Evolutionary conservation across 2,888 invertebrate species (phyloP).

Genomic region (Scaptomyza reducta): DNA sequence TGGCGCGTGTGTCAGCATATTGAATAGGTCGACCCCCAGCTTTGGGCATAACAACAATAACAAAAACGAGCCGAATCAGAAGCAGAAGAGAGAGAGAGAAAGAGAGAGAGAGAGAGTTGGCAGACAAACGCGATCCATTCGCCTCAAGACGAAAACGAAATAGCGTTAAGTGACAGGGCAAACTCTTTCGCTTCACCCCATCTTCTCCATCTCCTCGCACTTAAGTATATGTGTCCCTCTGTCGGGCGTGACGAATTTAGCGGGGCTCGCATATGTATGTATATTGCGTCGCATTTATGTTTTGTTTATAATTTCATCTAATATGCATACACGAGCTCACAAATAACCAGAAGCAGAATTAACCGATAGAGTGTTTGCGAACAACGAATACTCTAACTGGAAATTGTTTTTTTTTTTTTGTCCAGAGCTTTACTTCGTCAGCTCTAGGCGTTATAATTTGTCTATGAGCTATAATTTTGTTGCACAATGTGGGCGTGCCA

Average conservation of each 20-base stretch:
- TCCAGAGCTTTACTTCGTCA: too few species aligned
- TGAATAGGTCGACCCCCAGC: constrained; percentile 79
- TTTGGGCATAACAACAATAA: constrained; percentile 71
- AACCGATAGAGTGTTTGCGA: neutral
- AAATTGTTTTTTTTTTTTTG: too few species aligned
- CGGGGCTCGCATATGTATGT: constrained; percentile 40
- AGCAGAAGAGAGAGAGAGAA: neutral
- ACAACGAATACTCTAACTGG: constrained; percentile 5
- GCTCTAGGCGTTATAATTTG: too few species aligned
- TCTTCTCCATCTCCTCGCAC: constrained; percentile 14
- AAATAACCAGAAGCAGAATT: constrained; percentile 3
- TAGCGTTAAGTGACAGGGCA: constrained; percentile 49
- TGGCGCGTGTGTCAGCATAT: constrained; percentile 81
- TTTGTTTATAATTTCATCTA: constrained; percentile 80
- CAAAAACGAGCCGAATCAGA: constrained; percentile 19
- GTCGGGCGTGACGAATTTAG: constrained; percentile 75
- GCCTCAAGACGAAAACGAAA: constrained; percentile 44
- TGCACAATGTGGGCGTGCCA: too few species aligned
- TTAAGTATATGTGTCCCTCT: constrained; percentile 16
- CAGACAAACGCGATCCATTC: constrained; percentile 40
- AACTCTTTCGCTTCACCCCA: neutral
- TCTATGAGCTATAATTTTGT: too few species aligned
- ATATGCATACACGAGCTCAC: constrained; percentile 64
- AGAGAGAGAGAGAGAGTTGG: constrained; percentile 4
- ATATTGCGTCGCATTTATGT: constrained; percentile 68